These are phyloP conservation scores for Venusia cambrica DNA, from an alignment of 2,888 invertebrate genomes.

Conservation along the genomic window DNA sequence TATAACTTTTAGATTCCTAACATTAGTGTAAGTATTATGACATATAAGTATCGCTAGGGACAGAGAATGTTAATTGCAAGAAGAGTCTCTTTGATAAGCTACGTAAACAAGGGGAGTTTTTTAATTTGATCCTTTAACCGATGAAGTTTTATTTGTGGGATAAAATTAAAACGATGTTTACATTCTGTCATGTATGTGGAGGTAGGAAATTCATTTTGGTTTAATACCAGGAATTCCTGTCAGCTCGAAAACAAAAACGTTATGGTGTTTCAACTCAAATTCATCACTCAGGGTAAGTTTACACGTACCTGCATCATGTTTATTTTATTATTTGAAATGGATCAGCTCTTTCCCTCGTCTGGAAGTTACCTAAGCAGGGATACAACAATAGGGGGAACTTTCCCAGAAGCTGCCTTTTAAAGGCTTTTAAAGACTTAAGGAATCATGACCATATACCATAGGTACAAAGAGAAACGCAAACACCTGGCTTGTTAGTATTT, in stretches of 20 bases:
- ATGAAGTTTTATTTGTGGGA: conserved; percentile 32
- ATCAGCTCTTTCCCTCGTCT: too few species aligned
- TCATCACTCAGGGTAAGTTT: too few species aligned
- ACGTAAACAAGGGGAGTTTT: conserved; percentile 58
- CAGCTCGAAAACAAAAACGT: too few species aligned
- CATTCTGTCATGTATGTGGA: conserved; percentile 30
- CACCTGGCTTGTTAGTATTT: too few species aligned
- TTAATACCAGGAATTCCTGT: conserved; percentile 10
- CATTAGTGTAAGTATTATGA: conserved; percentile 43
- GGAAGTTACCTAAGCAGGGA: too few species aligned
- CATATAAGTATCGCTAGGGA: conserved; percentile 45
- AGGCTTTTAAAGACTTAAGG: too few species aligned
- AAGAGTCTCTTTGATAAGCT: conserved; percentile 52
- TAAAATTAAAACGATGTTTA: conserved; percentile 30
- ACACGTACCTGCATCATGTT: too few species aligned
- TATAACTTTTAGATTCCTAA: conserved; percentile 19
- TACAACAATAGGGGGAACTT: too few species aligned
- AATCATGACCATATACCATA: too few species aligned
- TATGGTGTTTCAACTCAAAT: background rate
- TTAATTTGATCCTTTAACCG: conserved; percentile 50
- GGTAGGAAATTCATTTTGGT: conserved; percentile 15
- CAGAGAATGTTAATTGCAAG: conserved; percentile 59
- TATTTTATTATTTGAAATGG: too few species aligned
- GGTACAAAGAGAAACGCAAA: too few species aligned
- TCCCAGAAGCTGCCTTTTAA: too few species aligned